Base-by-base conservation (phyloP, 2,797 vertebrate genomes). In the Antrozous pallidus region DNA sequence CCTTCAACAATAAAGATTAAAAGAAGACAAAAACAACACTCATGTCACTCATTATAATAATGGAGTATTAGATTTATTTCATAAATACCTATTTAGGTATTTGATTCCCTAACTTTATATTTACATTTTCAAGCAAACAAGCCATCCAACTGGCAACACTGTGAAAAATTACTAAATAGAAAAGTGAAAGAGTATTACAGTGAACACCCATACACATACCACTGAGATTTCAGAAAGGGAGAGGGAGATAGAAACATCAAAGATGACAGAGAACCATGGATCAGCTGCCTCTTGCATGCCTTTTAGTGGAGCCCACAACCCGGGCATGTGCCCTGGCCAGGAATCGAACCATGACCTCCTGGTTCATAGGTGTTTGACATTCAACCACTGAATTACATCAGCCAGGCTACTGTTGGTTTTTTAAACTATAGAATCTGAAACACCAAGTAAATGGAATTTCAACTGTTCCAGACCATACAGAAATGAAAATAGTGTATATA, bases 351-450 rank as follows among this genome's bases (percentile, higher is more conserved):
- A 1, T 31, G 28, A 61, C 28, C 58, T 58, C 26, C 26, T 61
- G 58, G 58, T 56, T 56, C 54, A 56, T 56, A 26, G 3, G 24
- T 61, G 13, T 61, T 61, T 1, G 28, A 31, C 58, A 61, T 61
- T 31, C 28, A 31, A 61, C 58, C 28, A 61, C 58, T 61, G 58
- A 61, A 12, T 61, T 28, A 61, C 58, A 61, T 61, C 58, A 61
- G 58, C 26, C 5, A 2, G 58, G 58, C 28, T 61, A 12, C 28
- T 51, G 42, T 51, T 54, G 51, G 51, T n/a, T 70, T 70, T 38
- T 56, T 24, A 63, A 88, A 79, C 70, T 85, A 91, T 5, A 91
- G 65, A 86, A 92, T 94, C 84, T 93, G 45, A 82, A 96, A 94
- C n/a, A 31, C 12, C 28, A 82, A 31, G 47, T n/a, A 77, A 90